Evolutionary conservation across 2,113 vertebrate species (phyloP), one percentile per base, ranked within the genome.

Genomic region (Tympanuchus pallidicinctus): DNA sequence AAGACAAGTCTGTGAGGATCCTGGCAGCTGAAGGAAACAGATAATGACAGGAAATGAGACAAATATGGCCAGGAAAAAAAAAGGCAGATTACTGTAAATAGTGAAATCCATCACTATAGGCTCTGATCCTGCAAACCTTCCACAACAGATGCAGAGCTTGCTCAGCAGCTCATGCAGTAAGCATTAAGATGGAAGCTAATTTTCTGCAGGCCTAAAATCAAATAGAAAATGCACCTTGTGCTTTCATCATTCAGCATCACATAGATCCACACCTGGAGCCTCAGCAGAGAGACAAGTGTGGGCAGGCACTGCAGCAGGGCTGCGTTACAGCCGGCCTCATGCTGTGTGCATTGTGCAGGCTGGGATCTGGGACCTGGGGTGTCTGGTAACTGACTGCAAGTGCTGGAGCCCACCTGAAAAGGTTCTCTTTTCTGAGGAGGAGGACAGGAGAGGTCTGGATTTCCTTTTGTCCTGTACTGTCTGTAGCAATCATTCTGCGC

Each of bases 341-440:
- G 27, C 10, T 13, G 24, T 2, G 2, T 11, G 25, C 43, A 20
- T 67, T 32, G 11, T 36, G 42, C 47, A 40, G 54, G 10, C 1
- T 40, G 20, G 38, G 74, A 48, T 8, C 9, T 9, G 32, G 64
- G 18, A 69, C n/a, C 30, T 74, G 56, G 66, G 43, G 42, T 59
- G 17, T 65, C 5, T 15, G 9, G 18, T 24, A 48, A 4, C 48
- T 16, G 2, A 25, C 2, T 67, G 52, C 36, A 67, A 38, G 17
- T 64, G 38, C 60, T 57, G 24, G 14, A 89, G 21, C 94, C 47
- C 88, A 98, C 98, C 97, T 98, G 96, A 98, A 97, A 56, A 97
- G 42, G 34, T 97, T 96, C 48, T 97, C 93, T 75, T 91, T 96
- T 65, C 98, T 98, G 54, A 87, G 80, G 60, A 97, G 79, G 40